Evolutionary conservation across 2,113 vertebrate genomes (phyloP).

Genomic region (Myocastor coypus): DNA sequence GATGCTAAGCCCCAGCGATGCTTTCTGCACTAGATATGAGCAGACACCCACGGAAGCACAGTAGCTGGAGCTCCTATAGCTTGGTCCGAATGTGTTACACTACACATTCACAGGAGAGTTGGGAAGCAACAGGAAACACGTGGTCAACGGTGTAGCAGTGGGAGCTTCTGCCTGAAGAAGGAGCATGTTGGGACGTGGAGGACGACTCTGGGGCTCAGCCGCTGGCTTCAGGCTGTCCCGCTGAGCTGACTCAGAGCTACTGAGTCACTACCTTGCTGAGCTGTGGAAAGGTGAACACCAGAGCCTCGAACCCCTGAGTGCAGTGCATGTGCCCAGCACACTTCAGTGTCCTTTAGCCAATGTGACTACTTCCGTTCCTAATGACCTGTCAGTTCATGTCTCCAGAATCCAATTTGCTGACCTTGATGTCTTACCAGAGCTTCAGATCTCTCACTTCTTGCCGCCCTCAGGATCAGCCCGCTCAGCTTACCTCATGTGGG

Average conservation of each 20-base stretch:
- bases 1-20: not conserved
- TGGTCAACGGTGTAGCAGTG: not conserved
- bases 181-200: not conserved
- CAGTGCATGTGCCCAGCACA: not conserved
- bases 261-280: not conserved
- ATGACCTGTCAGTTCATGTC: not conserved
- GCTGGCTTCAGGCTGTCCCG: not conserved
- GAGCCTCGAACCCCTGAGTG: not conserved
- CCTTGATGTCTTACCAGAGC: not conserved
- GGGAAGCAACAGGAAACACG: not conserved
- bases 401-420: not conserved
- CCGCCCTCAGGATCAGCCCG: not conserved
- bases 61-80: not conserved
- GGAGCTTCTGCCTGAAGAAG: not conserved
- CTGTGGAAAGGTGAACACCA: not conserved
- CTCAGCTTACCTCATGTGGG: not conserved
- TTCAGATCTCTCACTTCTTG: not conserved
- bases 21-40: not conserved
- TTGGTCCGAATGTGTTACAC: not conserved
- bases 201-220: not conserved
- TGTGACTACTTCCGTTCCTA: constrained; percentile 12
- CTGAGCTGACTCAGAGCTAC: not conserved
- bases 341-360: not conserved
- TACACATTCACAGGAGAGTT: not conserved
- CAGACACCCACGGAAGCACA: not conserved